These are phyloP conservation scores for Ectemnius continuus DNA, from an alignment of 2,888 invertebrate genomes.

Conservation along the genomic window DNA sequence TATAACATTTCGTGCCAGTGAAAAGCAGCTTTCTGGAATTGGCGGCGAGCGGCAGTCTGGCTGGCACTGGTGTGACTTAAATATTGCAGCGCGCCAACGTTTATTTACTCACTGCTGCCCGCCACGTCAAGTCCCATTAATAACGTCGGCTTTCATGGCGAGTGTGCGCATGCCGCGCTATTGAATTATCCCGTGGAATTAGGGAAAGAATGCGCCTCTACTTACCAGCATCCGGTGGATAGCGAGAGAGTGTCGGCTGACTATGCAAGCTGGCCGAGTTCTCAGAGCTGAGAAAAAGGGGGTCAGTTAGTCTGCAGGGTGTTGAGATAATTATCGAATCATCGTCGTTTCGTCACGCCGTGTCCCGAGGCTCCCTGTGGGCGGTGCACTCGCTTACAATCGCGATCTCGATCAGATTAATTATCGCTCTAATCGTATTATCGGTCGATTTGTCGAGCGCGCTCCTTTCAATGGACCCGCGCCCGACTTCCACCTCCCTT, in stretches of 20 bases:
- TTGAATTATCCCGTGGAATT: too few relatives aligned
- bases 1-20: conserved; percentile 42
- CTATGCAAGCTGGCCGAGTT: neutral
- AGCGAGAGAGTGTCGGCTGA: too few relatives aligned
- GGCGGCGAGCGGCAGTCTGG: too few relatives aligned
- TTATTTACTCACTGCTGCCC: conserved; percentile 1
- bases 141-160: neutral
- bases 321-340: conserved; percentile 50
- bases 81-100: conserved; percentile 19
- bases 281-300: neutral
- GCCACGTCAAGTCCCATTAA: neutral
- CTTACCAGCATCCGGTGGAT: too few relatives aligned
- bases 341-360: conserved; percentile 51
- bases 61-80: conserved; percentile 4
- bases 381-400: conserved; percentile 46
- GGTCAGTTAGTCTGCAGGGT: neutral
- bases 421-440: conserved; percentile 74
- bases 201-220: too few relatives aligned
- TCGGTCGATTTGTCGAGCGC: conserved; percentile 67
- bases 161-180: too few relatives aligned
- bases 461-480: conserved; percentile 49
- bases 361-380: conserved; percentile 28
- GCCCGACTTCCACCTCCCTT: too few relatives aligned
- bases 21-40: conserved; percentile 49
- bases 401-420: conserved; percentile 62